A percentile compares a stretch with the other conserved stretches of the same genome.
phyloP scores from a whole-genome alignment of 2,113 vertebrate species.

The Hemiscyllium ocellatum region DNA sequence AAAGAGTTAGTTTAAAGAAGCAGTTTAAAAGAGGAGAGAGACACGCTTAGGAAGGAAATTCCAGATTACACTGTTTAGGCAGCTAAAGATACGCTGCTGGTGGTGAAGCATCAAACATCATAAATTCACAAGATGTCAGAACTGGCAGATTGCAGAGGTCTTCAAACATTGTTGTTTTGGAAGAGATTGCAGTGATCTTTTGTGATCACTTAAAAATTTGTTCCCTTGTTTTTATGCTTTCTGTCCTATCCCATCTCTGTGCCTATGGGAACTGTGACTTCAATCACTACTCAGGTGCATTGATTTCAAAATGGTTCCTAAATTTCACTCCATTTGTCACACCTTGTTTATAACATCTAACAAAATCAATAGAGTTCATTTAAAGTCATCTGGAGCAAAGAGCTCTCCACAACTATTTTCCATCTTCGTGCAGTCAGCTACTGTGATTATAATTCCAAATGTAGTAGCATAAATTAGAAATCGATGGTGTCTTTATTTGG shows the following conservation, averaged over 20 bases:
- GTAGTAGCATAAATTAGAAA: conserved; percentile 14
- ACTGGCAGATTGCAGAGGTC: neutral
- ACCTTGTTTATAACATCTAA: conserved; percentile 32
- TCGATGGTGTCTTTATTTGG: conserved; percentile 28
- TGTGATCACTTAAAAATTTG: neutral
- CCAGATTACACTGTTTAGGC: neutral
- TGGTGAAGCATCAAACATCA: neutral
- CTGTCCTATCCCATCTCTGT: neutral
- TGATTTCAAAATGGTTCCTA: conserved; percentile 23
- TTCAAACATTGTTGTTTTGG: neutral
- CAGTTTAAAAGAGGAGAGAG: neutral
- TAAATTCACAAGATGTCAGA: neutral
- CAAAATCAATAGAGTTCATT: conserved; percentile 32
- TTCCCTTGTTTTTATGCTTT: neutral
- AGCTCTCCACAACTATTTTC: neutral
- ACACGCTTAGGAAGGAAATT: neutral
- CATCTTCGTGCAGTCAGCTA: conserved; percentile 15
- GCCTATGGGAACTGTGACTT: neutral
- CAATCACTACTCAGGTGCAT: neutral
- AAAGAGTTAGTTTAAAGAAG: neutral
- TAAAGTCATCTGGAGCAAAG: conserved; percentile 26
- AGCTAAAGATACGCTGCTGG: neutral
- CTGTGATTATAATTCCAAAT: conserved; percentile 27
- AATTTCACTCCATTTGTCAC: conserved; percentile 30
- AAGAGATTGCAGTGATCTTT: neutral